Evolutionary conservation across 2,113 vertebrate genomes (phyloP).

Genomic region (Ailurus styani): DNA sequence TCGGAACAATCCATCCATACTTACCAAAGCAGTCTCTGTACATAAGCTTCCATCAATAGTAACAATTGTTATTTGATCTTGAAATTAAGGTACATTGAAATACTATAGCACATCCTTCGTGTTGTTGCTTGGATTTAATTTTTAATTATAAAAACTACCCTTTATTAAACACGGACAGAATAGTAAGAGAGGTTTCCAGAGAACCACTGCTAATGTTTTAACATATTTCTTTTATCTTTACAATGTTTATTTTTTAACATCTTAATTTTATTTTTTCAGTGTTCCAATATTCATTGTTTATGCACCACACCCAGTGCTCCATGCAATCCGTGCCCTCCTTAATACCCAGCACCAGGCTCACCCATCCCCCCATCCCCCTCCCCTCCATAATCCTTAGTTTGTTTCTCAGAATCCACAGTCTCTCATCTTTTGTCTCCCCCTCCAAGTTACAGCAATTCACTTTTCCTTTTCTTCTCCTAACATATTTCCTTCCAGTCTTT

Average conservation of each 20-base stretch:
- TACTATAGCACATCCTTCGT: not conserved
- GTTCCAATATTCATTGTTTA: no score
- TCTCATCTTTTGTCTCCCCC: no score
- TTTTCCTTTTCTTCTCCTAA: no score
- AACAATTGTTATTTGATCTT: not conserved
- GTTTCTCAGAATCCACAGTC: no score
- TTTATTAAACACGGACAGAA: not conserved
- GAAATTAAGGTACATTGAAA: not conserved
- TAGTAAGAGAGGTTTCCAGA: not conserved
- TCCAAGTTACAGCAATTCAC: no score
- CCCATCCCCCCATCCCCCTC: no score
- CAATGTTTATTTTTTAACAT: no score
- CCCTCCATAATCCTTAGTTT: no score
- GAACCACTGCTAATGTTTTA: not conserved
- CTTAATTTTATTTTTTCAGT: no score
- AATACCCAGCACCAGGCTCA: no score
- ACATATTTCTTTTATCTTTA: not conserved
- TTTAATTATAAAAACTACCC: not conserved
- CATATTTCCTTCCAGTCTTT: not conserved
- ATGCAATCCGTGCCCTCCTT: no score
- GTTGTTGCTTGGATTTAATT: not conserved
- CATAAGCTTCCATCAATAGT: not conserved
- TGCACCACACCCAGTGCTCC: no score
- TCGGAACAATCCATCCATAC: not conserved
- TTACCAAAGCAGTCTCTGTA: not conserved